Conservation (phyloP, 2,797 vertebrate genomes). For the Sebastes hubbsi region DNA sequence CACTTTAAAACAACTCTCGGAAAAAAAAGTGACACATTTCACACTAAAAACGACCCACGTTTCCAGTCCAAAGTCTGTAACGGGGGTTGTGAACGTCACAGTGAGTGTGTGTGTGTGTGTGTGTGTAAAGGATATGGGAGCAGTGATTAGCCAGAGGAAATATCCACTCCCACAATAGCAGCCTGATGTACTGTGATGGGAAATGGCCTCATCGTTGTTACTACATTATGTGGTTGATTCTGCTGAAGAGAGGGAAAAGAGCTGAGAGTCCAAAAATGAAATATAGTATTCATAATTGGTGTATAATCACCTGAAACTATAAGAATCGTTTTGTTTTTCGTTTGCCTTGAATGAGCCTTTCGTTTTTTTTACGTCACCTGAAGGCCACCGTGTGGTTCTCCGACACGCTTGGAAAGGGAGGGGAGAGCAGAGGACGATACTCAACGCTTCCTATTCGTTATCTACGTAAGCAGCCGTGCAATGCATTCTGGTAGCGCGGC, state of each 20-base stretch:
- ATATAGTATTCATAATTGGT: too few relatives aligned
- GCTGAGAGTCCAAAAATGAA: neutral
- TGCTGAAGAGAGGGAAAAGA: slow-evolving; percentile 7
- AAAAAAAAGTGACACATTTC: slow-evolving; percentile 12
- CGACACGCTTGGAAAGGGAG: too few relatives aligned
- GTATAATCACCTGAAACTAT: too few relatives aligned
- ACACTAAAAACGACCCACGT: slow-evolving; percentile 7
- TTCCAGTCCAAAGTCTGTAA: slow-evolving; percentile 23
- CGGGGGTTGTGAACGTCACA: neutral
- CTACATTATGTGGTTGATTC: slow-evolving; percentile 30
- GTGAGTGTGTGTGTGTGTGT: neutral
- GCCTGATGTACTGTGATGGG: slow-evolving; percentile 35
- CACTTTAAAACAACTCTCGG: slow-evolving; percentile 13
- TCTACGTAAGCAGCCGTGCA: too few relatives aligned
- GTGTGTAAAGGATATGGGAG: slow-evolving; percentile 37
- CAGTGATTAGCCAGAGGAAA: slow-evolving; percentile 61
- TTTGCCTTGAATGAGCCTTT: too few relatives aligned
- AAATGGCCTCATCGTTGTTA: slow-evolving; percentile 51
- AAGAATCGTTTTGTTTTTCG: too few relatives aligned
- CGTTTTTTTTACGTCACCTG: too few relatives aligned
- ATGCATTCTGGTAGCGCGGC: too few relatives aligned
- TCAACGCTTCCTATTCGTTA: too few relatives aligned
- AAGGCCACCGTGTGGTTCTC: too few relatives aligned
- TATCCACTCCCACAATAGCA: slow-evolving; percentile 42
- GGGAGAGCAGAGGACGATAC: too few relatives aligned